Base-by-base conservation (phyloP, 2,113 vertebrate species). In the Cochlearius cochlearius region DNA sequence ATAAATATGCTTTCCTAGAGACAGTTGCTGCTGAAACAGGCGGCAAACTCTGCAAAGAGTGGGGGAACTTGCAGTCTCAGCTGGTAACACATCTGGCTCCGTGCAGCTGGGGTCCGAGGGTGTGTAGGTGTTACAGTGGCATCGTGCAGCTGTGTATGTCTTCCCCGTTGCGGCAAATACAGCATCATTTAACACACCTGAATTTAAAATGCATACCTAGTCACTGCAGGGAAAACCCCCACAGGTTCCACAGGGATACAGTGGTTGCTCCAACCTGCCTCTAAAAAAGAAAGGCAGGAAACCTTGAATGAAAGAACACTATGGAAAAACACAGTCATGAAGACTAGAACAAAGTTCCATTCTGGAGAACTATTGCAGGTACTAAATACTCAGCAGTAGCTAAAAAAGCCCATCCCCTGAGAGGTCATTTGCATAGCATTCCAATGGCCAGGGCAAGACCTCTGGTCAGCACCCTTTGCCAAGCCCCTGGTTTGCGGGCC, bases 1-100 rank as follows among this genome's bases (percentile, higher is more conserved):
- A 92, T 85, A 96, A 98, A 97, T 96, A 96, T 16, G 78, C 67
- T 81, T 89, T 96, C 76, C 66, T 67, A 41, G 87, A 94, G 78
- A 67, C 41, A 34, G 59, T 53, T 68, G 81, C 68, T 92, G 89
- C 73, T 92, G 90, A 95, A 77, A 79, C 56, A 55, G 79, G 66
- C 67, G 95, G 76, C 39, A 66, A 52, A 58, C 80, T 94, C 49
- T 43, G 27, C 72, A 69, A 52, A 27, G 73, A 39, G 29, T 15
- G 49, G 29, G 86, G 73, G 43, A 69, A 29, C 77, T 36, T 76
- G 69, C 53, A 56, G 22, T 30, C 62, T 84, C 53, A 36, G 45
- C 77, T 89, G 86, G 71, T 80, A 30, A 5, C 69, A 68, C 36
- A 21, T 67, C 56, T 92, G 79, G 18, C 49, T 88, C 32, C 7